phyloP scores from a whole-genome alignment of 2,888 invertebrate genomes.

The Amphipoea oculea region DNA sequence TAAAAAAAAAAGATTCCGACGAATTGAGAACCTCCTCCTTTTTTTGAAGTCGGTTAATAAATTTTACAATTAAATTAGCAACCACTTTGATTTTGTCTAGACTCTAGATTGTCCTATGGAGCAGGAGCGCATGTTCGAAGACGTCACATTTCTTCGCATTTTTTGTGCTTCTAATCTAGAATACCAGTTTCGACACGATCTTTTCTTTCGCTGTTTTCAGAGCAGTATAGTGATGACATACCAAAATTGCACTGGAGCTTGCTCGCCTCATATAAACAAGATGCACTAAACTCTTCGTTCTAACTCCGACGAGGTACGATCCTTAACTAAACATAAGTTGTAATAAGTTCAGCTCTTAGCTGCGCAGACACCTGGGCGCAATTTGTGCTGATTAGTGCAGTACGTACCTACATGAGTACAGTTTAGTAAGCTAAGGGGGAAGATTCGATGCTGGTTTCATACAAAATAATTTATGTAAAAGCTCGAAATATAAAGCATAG shows the following conservation, averaged over 20 bases:
- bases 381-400: conserved; percentile 41
- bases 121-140: background rate
- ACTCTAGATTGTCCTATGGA: background rate
- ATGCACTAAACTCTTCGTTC: conserved; percentile 4
- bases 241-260: background rate
- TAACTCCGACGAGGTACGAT: background rate
- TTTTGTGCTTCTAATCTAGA: no score
- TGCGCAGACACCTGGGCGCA: conserved; percentile 38
- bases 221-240: background rate
- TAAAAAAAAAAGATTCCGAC: no score
- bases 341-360: conserved; percentile 39
- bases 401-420: background rate
- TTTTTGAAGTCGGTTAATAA: no score
- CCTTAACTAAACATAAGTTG: conserved; percentile 23
- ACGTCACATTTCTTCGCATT: no score
- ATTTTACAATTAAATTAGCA: no score
- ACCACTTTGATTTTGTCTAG: background rate
- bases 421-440: background rate
- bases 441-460: background rate
- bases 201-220: no score
- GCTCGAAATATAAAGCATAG: background rate
- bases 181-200: background rate
- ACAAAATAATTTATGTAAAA: background rate
- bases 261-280: background rate
- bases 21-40: no score